phyloP scores from a whole-genome alignment of 2,888 invertebrate species.

The Lasioglossum calceatum region DNA sequence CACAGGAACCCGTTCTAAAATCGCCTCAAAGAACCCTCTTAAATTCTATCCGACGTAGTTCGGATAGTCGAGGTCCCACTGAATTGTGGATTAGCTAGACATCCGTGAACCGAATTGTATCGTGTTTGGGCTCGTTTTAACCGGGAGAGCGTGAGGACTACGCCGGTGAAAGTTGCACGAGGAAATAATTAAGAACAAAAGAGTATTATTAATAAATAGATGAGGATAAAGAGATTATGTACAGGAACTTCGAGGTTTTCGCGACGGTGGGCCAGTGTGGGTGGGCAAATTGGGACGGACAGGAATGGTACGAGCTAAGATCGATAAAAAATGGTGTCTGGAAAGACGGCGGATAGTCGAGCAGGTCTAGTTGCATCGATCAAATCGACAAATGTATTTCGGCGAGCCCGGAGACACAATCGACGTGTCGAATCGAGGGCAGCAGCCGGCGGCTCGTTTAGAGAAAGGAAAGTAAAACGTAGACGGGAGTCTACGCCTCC shows the following conservation, averaged over 20 bases:
- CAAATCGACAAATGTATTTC: slow-evolving; percentile 43
- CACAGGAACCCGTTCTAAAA: neutral
- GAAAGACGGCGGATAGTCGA: no score
- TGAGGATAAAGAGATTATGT: neutral
- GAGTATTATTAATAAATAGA: no score
- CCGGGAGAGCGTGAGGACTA: neutral
- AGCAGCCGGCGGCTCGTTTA: slow-evolving; percentile 70
- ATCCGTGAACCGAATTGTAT: neutral
- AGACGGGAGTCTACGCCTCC: slow-evolving; percentile 63
- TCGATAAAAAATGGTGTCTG: neutral
- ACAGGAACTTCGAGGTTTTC: no score
- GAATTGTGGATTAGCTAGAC: neutral
- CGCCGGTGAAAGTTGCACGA: neutral
- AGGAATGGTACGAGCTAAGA: no score
- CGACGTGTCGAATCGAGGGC: slow-evolving; percentile 75
- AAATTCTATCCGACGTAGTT: neutral
- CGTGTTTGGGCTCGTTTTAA: neutral
- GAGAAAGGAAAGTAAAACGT: slow-evolving; percentile 75
- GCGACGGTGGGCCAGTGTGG: neutral
- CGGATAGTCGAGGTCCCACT: neutral
- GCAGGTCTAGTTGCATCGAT: neutral
- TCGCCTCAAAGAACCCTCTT: neutral
- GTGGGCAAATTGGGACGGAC: neutral
- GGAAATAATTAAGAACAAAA: neutral
- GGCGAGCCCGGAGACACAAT: slow-evolving; percentile 66